Percentiles rank a stretch among this genome's conserved stretches.
Evolutionary conservation across 2,113 vertebrate genomes (phyloP).

Genomic region (Dissostichus mawsoni): DNA sequence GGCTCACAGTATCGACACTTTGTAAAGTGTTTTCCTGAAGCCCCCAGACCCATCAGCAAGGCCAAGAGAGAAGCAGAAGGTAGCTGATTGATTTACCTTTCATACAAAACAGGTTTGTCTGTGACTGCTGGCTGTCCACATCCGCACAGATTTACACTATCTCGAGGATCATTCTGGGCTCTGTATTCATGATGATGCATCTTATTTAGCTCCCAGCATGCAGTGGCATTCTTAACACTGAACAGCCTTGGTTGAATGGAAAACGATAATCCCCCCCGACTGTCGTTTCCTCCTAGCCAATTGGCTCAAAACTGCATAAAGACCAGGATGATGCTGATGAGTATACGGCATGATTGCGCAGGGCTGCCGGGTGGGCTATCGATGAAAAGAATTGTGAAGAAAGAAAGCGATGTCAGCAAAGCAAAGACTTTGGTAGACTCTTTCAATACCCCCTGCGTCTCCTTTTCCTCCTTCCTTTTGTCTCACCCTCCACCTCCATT

Average conservation of each 20-base stretch:
- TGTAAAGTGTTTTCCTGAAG: slow-evolving; percentile 37
- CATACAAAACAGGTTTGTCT: slow-evolving; percentile 31
- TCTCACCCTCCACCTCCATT: slow-evolving; percentile 31
- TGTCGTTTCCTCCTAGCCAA: slow-evolving; percentile 60
- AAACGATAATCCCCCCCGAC: slow-evolving; percentile 60
- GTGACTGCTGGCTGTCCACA: slow-evolving; percentile 15
- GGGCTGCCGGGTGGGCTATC: slow-evolving; percentile 49
- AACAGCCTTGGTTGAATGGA: slow-evolving; percentile 62
- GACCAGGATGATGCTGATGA: slow-evolving; percentile 45
- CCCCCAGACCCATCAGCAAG: slow-evolving; percentile 37
- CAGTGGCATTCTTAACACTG: slow-evolving; percentile 49
- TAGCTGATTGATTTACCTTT: slow-evolving; percentile 53
- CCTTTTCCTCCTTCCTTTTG: slow-evolving; percentile 41
- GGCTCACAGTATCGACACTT: slow-evolving; percentile 37
- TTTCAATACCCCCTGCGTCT: slow-evolving; percentile 22
- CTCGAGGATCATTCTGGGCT: slow-evolving; percentile 42
- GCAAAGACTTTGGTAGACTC: slow-evolving; percentile 45
- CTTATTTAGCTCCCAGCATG: slow-evolving; percentile 47
- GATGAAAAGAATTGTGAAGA: slow-evolving; percentile 37
- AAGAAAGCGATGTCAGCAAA: slow-evolving; percentile 37
- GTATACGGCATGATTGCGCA: slow-evolving; percentile 28
- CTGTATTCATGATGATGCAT: slow-evolving; percentile 54
- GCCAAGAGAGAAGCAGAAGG: slow-evolving; percentile 11
- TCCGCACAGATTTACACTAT: slow-evolving; percentile 23
- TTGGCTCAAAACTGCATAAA: slow-evolving; percentile 54